Conservation (phyloP, 2,113 vertebrate genomes). For the Bujurquina vittata region DNA sequence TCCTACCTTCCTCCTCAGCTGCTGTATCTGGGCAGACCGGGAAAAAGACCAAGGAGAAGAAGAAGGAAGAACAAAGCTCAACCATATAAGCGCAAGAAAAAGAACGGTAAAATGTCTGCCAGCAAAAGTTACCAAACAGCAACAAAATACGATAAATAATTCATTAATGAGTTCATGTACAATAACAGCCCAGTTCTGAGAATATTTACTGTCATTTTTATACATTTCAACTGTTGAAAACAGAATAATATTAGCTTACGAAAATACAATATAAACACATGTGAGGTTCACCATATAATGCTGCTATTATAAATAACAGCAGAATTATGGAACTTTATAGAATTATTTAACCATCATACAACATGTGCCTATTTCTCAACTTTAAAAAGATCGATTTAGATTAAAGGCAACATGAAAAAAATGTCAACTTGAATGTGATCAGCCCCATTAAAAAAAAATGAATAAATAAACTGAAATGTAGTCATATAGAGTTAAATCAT, state of each 20-base stretch:
- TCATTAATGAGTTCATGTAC: not conserved
- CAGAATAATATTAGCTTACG: not conserved
- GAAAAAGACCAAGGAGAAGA: not conserved
- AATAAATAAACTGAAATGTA: not conserved
- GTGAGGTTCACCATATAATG: not conserved
- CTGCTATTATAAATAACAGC: not conserved
- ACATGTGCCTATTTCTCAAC: not conserved
- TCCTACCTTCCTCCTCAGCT: slow-evolving; percentile 54
- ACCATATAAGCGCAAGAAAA: not conserved
- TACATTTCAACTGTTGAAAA: not conserved
- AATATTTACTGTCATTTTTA: not conserved
- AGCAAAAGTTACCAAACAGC: not conserved
- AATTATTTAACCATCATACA: not conserved
- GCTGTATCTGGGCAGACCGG: slow-evolving; percentile 48
- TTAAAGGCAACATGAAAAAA: not conserved
- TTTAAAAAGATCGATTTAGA: not conserved
- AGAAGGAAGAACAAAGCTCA: not conserved
- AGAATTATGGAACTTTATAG: not conserved
- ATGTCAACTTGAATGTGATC: not conserved
- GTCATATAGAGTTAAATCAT: not conserved
- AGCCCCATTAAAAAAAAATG: no score
- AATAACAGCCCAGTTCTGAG: not conserved
- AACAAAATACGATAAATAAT: not conserved
- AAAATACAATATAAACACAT: not conserved
- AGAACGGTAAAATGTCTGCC: not conserved